phyloP scores from a whole-genome alignment of 2,888 invertebrate species.

The Deladenus siricidicola region DNA sequence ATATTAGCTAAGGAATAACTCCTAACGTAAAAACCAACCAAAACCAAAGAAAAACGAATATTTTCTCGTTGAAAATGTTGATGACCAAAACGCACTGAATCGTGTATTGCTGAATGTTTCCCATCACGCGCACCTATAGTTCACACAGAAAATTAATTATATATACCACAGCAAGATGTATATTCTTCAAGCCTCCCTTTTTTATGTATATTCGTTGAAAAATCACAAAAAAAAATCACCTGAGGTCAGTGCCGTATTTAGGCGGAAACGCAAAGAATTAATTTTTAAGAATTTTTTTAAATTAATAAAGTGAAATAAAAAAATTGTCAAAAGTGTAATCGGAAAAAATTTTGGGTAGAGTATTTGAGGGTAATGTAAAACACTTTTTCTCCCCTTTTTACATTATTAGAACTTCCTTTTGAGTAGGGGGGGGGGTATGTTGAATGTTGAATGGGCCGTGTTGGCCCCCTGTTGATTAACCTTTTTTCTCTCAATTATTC shows the following conservation, averaged over 20 bases:
- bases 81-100: constrained; percentile 51
- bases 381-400: too few relatives aligned
- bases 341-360: not conserved
- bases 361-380: too few relatives aligned
- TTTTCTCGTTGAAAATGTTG: constrained; percentile 43
- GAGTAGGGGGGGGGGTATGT: too few relatives aligned
- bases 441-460: too few relatives aligned
- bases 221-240: too few relatives aligned
- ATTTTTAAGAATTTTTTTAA: not conserved
- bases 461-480: too few relatives aligned
- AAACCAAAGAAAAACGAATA: constrained; percentile 45
- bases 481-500: too few relatives aligned
- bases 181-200: not conserved
- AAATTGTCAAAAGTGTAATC: not conserved
- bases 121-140: constrained; percentile 47
- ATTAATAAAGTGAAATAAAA: not conserved
- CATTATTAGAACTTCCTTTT: too few relatives aligned
- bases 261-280: too few relatives aligned
- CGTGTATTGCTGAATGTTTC: constrained; percentile 51
- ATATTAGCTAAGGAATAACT: not conserved
- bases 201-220: too few relatives aligned
- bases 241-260: too few relatives aligned
- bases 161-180: not conserved
- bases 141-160: not conserved
- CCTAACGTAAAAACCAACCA: constrained; percentile 41